Base-by-base conservation (phyloP, 2,797 vertebrate genomes). In the Malacoctenus gilli region DNA sequence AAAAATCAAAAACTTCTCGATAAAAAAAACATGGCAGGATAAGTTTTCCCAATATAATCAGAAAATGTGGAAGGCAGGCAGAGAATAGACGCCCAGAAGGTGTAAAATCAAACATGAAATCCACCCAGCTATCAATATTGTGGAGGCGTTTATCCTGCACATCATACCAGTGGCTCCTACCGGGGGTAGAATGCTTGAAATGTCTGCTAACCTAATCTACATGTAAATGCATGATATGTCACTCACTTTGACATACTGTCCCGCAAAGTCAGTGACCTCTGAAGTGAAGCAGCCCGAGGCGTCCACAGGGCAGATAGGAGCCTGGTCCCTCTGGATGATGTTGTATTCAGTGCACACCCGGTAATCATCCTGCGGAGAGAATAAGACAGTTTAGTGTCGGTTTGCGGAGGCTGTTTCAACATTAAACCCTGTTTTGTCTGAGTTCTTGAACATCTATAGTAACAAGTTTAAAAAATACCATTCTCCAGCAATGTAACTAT, bases 191-290 rank as follows among this genome's bases (percentile, higher is more conserved):
- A 64, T 18, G 46, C 25, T 47, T 50, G 48, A 61, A 43, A 70
- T 72, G 41, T 68, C 35, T 57, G 39, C 52, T 56, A 60, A 78
- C 34, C 44, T 59, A 72, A 82, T 79, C 59, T 50, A 15, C 55
- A 66, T 77, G 71, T 70, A 78, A 72, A 78, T 67, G 47, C 55
- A 48, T 72, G 61, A 62, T 31, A 70, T 77, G 80, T 80, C 83
- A 92, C 92, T 77, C 71, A 99, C 97, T 96, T 99, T 99, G 84
- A 99, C 96, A 50, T 99, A 97, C 70, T 97, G 95, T 77, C 96
- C 96, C 19, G 74, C 86, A 60, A 99, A 99, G 83, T 98, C 93
- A 13, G 92, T 77, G 86, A 98, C 97, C 84, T 99, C 97, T 13
- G 92, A 73, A 48, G 96, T 97, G 89, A 99, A 99, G 86, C 94